Conservation (phyloP, 2,113 vertebrate species). For the Lophochroa leadbeateri region DNA sequence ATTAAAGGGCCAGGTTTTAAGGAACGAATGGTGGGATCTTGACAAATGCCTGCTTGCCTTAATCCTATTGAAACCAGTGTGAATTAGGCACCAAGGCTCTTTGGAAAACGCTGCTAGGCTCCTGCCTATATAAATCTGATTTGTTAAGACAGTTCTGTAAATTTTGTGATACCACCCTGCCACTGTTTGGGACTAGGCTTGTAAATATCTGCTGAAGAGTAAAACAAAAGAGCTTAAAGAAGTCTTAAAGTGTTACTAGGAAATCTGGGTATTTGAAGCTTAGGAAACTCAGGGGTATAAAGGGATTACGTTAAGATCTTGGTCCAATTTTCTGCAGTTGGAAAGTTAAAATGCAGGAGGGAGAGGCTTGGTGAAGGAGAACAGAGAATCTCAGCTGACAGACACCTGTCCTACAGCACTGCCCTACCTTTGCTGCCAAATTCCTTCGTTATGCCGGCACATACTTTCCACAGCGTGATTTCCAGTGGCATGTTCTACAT, state of each 20-base stretch:
- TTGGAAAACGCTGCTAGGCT: conserved; percentile 1
- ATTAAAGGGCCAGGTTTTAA: not conserved
- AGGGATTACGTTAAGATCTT: conserved; percentile 27
- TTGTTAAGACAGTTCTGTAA: conserved; percentile 33
- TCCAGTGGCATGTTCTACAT: not conserved
- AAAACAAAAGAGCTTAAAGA: conserved; percentile 42
- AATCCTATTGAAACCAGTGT: not conserved
- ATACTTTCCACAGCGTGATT: not conserved
- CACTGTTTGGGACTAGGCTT: not conserved
- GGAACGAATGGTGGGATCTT: not conserved
- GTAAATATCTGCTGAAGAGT: conserved; percentile 18
- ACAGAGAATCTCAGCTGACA: not conserved
- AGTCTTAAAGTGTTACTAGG: not conserved
- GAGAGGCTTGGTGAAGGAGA: not conserved
- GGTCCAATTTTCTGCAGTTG: not conserved
- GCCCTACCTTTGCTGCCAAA: not conserved
- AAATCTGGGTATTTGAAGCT: conserved; percentile 17
- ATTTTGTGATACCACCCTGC: not conserved
- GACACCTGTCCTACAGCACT: not conserved
- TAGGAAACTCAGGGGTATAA: conserved; percentile 13
- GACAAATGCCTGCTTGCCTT: conserved; percentile 13
- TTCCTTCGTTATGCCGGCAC: not conserved
- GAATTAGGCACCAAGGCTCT: not conserved
- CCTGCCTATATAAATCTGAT: conserved; percentile 22
- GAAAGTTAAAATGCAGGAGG: not conserved